Base-by-base conservation (phyloP, 2,797 vertebrate species). In the Labeo calbasu region DNA sequence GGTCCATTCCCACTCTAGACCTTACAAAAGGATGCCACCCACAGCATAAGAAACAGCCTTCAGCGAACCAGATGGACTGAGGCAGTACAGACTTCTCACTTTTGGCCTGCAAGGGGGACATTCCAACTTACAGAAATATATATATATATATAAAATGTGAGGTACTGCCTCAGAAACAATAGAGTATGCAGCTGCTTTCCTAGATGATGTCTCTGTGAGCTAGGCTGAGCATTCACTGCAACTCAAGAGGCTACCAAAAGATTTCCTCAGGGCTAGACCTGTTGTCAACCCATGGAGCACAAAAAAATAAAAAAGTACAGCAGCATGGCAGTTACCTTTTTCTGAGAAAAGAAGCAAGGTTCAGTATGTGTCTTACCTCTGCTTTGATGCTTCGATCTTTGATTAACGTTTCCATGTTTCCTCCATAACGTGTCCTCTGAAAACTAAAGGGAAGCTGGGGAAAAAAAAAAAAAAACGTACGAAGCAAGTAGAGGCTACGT, bases 231-330 rank as follows among this genome's bases (percentile, higher is more conserved):
- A 53, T 82, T 23, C 12, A 73, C 19, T 75, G 40, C 59, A 75
- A 61, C 57, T 81, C 79, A 19, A 46, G 11, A 51, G 21, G 28
- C 9, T 53, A 17, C 21, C 14, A 73, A 51, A 50, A 51, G 1
- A 28, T 57, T 57, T 81, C 40, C 65, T 81, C 50, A 46, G 32
- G 66, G 66, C 79, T 25, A 66, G 50, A 69, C 32, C 57, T 65
- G 14, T 32, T 75, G 81, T 66, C 70, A 63, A 75, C 28, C 21
- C 48, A 75, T 23, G 46, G 59, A 43, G 48, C 59, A 55, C 65
- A 76, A 76, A 65, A 43, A 8, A 46, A 46, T 10, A 46, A 46
- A 46, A 65, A 76, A 76, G 48, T 82, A 14, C 21, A 66, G 48
- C 25, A 48, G 53, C 21, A 66, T 3, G n/a, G 3, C 28, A 82